phyloP scores from a whole-genome alignment of 1,140 invertebrate genomes.

The Hyles euphorbiae region DNA sequence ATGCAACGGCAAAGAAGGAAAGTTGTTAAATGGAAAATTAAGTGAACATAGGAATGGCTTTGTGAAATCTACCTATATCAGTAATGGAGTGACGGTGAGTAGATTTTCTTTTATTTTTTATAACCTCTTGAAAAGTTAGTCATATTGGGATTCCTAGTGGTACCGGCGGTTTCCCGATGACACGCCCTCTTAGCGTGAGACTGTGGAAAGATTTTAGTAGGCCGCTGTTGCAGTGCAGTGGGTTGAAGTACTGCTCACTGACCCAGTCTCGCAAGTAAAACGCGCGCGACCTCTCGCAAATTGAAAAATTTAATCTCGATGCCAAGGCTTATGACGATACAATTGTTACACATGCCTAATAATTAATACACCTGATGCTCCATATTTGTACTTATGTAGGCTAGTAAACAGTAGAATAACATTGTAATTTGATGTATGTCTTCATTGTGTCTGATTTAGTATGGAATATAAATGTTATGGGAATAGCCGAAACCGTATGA shows the following conservation, averaged over 20 bases:
- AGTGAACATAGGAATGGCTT: conserved; percentile 40
- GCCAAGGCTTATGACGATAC: conserved; percentile 6
- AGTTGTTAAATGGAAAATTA: conserved; percentile 43
- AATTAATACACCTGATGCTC: too few species aligned
- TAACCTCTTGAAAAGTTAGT: conserved; percentile 23
- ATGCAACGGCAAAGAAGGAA: conserved; percentile 33
- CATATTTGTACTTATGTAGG: too few species aligned
- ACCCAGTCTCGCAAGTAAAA: background rate
- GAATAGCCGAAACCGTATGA: too few species aligned
- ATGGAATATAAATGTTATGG: too few species aligned
- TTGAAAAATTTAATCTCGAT: conserved; percentile 6
- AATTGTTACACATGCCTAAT: too few species aligned
- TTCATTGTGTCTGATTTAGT: too few species aligned
- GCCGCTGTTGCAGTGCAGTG: background rate
- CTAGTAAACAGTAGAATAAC: too few species aligned
- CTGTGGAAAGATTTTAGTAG: background rate
- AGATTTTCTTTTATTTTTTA: conserved; percentile 26
- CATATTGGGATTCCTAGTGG: conserved; percentile 1
- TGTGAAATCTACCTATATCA: conserved; percentile 25
- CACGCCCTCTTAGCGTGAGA: background rate
- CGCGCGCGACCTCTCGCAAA: conserved; percentile 1
- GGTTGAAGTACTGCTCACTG: background rate
- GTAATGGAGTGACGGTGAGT: conserved; percentile 47
- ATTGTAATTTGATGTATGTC: too few species aligned
- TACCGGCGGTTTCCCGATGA: background rate